Base-by-base conservation (phyloP, 2,888 invertebrate species). In the Syritta pipiens region DNA sequence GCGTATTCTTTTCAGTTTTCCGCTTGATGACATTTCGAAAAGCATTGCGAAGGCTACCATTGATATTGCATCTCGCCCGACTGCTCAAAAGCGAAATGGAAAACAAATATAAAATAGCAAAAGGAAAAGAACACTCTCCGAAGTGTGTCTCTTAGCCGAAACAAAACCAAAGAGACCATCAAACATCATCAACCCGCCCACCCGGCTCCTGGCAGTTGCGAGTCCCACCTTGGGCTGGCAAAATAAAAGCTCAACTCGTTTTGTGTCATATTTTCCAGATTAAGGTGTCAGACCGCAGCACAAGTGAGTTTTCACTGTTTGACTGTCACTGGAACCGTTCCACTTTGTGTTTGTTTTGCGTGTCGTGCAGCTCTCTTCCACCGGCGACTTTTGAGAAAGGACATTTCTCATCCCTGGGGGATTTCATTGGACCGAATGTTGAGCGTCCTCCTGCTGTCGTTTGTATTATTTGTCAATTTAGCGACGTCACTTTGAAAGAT, bases 251-350 rank as follows among this genome's bases (percentile, higher is more conserved):
- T 67, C 62, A 68, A 81, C 74, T 77, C 76, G 74, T 82, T 71
- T 69, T 82, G 67, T 82, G 82, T 82, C 81, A 81, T 74, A 75
- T 74, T 82, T 74, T 51, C 42, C 40, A 75, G 81, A 82, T 82
- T 81, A 82, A 81, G 82, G 75, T 81, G 81, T 82, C 82, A 82
- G 65, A 60, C 60, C 60, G 44, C 65, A 60, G 22, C 63, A 60
- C 48, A 49, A 79, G 48, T 42, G 57, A 42, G 44, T 67, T 59
- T 59, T 60, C 40, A 77, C 55, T 62, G 62, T 49, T 35, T 55
- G 48, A 53, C 67, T 72, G 53, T 67, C 53, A 67, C 40, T 68
- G 67, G 42, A 40, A 60, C 17, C 49, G 48, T 60, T 51, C 42
- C 46, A 49, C 37, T 62, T 79, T 68, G 35, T 65, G 32, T 46